These are phyloP conservation scores for Zonitis immaculata DNA, from an alignment of 2,888 invertebrate species.

Conservation along the genomic window DNA sequence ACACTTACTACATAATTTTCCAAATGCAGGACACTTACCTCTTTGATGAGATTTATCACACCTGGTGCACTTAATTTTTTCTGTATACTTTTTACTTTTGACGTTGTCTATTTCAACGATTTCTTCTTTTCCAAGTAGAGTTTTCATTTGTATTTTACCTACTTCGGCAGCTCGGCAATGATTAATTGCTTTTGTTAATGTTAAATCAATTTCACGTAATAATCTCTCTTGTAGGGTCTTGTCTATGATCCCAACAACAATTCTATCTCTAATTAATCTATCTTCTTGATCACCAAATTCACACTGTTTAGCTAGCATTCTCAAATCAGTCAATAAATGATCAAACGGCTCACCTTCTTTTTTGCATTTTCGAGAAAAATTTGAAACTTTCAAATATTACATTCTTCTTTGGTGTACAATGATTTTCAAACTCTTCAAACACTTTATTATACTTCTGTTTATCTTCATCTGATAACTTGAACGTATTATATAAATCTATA, in stretches of 20 bases:
- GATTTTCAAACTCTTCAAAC: constrained; percentile 18
- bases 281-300: neutral
- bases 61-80: neutral
- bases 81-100: neutral
- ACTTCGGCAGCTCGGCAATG: neutral
- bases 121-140: neutral
- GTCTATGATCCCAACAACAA: neutral
- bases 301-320: neutral
- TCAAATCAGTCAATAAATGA: neutral
- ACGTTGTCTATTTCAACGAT: neutral
- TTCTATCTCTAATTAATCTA: neutral
- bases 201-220: neutral
- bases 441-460: constrained; percentile 18
- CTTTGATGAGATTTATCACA: neutral
- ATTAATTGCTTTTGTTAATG: neutral
- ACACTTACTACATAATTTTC: neutral
- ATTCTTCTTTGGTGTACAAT: constrained; percentile 11
- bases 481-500: constrained; percentile 25
- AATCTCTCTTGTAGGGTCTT: neutral
- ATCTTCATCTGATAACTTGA: constrained; percentile 21
- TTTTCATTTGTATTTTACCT: neutral
- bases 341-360: neutral
- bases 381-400: constrained; percentile 8
- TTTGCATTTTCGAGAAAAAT: neutral
- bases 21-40: neutral